These are phyloP conservation scores for Chionoecetes opilio DNA, from an alignment of 1,140 invertebrate species.

Conservation along the genomic window DNA sequence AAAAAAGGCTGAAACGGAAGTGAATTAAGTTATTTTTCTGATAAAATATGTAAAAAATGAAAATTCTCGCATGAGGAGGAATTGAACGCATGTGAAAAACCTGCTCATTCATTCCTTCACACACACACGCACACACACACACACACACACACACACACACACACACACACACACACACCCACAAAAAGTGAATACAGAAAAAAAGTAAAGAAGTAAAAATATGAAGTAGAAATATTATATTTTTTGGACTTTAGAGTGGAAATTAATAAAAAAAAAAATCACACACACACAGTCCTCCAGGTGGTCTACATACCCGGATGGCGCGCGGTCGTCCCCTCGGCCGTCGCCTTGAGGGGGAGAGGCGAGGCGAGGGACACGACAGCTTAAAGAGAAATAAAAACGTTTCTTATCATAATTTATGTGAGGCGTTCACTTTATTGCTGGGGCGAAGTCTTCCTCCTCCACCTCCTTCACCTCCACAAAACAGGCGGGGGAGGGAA, in stretches of 20 bases:
- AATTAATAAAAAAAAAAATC: too few species aligned
- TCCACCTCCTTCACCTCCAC: neutral
- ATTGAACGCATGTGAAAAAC: too few species aligned
- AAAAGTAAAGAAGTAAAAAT: too few species aligned
- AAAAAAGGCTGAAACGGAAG: too few species aligned
- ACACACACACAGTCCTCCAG: conserved; percentile 1
- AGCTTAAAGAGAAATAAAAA: conserved; percentile 31
- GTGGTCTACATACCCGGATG: neutral
- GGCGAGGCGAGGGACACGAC: neutral
- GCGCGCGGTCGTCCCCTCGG: neutral
- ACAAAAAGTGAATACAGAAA: too few species aligned
- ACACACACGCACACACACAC: neutral
- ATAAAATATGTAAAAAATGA: too few species aligned
- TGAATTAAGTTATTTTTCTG: too few species aligned
- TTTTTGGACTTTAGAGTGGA: too few species aligned
- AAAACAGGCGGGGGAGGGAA: neutral
- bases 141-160: conserved; percentile 9
- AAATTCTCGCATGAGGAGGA: too few species aligned
- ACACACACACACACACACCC: too few species aligned
- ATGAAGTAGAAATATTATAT: too few species aligned
- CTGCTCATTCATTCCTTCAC: neutral
- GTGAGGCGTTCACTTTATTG: conserved; percentile 28
- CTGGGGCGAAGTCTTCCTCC: neutral
- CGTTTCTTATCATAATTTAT: conserved; percentile 31
- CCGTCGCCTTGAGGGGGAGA: neutral